A percentile compares a stretch with the other conserved stretches of the same genome.
phyloP scores from a whole-genome alignment of 2,797 vertebrate species.

The Myioborus melanocephalus region DNA sequence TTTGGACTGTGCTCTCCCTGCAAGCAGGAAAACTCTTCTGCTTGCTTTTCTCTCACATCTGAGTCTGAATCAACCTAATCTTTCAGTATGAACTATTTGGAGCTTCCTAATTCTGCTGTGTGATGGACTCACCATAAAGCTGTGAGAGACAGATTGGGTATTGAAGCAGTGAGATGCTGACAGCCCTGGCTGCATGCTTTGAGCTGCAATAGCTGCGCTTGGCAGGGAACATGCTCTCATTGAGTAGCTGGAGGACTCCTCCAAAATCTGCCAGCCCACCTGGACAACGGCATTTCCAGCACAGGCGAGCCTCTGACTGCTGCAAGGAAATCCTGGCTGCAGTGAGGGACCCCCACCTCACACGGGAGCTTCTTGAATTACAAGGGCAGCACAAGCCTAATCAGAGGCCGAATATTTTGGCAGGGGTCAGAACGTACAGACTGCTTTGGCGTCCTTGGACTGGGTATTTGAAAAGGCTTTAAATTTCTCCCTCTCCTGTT shows the following conservation, averaged over 20 bases:
- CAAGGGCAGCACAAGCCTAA: background rate
- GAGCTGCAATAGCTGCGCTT: background rate
- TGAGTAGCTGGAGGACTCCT: background rate
- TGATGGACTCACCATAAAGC: background rate
- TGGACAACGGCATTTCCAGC: background rate
- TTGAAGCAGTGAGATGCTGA: background rate
- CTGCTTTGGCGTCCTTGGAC: background rate
- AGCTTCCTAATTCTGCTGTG: background rate
- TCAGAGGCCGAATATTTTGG: background rate
- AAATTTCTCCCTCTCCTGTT: background rate
- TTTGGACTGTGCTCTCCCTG: background rate
- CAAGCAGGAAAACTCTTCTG: background rate
- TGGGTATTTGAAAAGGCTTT: background rate
- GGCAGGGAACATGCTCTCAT: background rate
- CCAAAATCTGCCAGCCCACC: background rate
- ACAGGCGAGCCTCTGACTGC: background rate
- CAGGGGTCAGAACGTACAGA: background rate
- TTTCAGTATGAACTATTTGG: background rate
- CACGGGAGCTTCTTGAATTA: background rate
- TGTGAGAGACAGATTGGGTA: background rate
- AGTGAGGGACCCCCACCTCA: accelerated
- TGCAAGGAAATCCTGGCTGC: background rate
- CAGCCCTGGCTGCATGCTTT: background rate
- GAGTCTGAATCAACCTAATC: background rate
- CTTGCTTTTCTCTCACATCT: background rate